These are phyloP conservation scores for Archips crataeganus DNA, from an alignment of 2,888 invertebrate genomes.

Conservation along the genomic window DNA sequence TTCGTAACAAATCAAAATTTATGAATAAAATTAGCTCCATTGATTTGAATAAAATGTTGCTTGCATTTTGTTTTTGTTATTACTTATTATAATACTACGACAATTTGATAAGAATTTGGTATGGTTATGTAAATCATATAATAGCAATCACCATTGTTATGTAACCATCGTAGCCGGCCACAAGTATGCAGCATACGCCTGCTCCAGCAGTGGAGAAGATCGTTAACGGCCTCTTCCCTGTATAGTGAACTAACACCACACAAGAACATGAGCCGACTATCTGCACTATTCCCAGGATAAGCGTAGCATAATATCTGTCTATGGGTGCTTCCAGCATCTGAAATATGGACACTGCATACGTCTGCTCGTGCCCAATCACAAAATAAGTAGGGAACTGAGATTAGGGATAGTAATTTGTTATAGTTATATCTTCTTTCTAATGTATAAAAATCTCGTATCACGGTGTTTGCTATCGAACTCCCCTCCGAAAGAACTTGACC, in stretches of 20 bases:
- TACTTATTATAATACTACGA: too few relatives aligned
- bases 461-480: too few relatives aligned
- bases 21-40: too few relatives aligned
- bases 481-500: too few relatives aligned
- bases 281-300: conserved; percentile 90
- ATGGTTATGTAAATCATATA: neutral
- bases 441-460: too few relatives aligned
- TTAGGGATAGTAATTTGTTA: too few relatives aligned
- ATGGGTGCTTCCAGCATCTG: conserved; percentile 89
- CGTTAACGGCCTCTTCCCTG: conserved; percentile 90
- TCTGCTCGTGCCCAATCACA: conserved; percentile 69
- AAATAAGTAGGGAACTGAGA: neutral
- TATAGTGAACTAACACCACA: conserved; percentile 88
- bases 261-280: conserved; percentile 88
- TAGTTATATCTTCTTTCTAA: too few relatives aligned
- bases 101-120: too few relatives aligned
- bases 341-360: conserved; percentile 91
- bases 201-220: conserved; percentile 89
- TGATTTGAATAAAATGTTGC: too few relatives aligned
- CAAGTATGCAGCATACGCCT: conserved; percentile 87
- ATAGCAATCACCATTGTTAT: conserved; percentile 54
- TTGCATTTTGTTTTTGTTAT: too few relatives aligned
- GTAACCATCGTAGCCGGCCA: conserved; percentile 84
- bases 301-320: conserved; percentile 91
- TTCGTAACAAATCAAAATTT: too few relatives aligned